Evolutionary conservation across 2,113 vertebrate genomes (phyloP).

Genomic region (Lycaon pictus): DNA sequence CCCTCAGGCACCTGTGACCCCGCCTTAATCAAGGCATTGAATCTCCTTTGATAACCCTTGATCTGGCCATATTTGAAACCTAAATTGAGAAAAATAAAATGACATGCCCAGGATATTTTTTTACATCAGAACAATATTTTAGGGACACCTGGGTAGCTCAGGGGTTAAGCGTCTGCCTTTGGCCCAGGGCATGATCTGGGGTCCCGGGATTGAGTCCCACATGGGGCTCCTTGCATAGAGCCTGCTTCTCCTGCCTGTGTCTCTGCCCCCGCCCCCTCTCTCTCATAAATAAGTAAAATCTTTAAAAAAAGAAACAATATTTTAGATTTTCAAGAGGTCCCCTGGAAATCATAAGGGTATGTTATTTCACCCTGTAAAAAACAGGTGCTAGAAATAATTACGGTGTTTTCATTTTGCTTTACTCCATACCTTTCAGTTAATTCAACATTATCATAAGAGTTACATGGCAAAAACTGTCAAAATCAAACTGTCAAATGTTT

Average conservation of each 20-base stretch:
- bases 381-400: background rate
- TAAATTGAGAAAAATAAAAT: constrained; percentile 47
- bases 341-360: constrained; percentile 3
- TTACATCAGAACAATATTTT: background rate
- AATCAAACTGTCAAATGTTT: background rate
- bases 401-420: background rate
- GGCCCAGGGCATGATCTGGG: too few species aligned
- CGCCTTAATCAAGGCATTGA: background rate
- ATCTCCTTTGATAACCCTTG: background rate
- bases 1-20: background rate
- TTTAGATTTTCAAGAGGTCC: background rate
- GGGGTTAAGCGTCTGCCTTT: too few species aligned
- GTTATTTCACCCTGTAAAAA: constrained; percentile 32
- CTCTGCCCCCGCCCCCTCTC: too few species aligned
- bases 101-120: background rate
- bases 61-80: background rate
- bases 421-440: background rate
- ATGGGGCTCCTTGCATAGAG: too few species aligned
- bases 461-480: background rate
- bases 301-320: background rate
- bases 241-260: too few species aligned
- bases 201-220: too few species aligned
- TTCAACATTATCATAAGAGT: background rate
- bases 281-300: too few species aligned
- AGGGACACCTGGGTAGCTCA: too few species aligned